Evolutionary conservation across 2,113 vertebrate genomes (phyloP).

Genomic region (Silurus meridionalis): DNA sequence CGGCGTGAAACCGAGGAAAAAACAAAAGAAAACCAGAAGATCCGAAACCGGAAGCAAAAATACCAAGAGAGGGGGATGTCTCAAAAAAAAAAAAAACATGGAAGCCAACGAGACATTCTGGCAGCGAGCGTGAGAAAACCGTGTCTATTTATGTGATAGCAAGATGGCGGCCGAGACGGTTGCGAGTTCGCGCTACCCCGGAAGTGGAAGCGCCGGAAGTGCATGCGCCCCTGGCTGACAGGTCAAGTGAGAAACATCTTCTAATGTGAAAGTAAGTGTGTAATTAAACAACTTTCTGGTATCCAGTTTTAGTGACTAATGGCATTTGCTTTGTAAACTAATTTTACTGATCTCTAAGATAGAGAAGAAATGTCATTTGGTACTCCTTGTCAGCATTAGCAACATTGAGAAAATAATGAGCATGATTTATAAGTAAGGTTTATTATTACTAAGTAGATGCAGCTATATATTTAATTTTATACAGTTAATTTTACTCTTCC

Average conservation of each 20-base stretch:
- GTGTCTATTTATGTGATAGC: no score
- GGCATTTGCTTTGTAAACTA: conserved; percentile 71
- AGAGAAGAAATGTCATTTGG: conserved; percentile 74
- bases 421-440: conserved; percentile 72
- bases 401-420: conserved; percentile 75
- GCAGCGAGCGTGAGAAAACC: no score
- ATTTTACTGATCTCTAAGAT: conserved; percentile 76
- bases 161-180: no score
- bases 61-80: no score
- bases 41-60: no score
- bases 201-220: no score
- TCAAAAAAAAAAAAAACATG: no score
- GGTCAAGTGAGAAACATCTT: neutral
- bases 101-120: no score
- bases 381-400: conserved; percentile 70
- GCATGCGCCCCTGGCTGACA: no score
- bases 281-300: conserved; percentile 1
- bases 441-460: conserved; percentile 72
- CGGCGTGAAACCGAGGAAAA: no score
- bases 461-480: conserved; percentile 63
- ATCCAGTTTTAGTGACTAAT: conserved; percentile 59
- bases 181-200: no score
- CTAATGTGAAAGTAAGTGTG: neutral
- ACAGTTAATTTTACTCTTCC: conserved; percentile 70
- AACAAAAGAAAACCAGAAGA: no score